Percentiles rank a stretch among this genome's conserved stretches.
phyloP scores from a whole-genome alignment of 2,888 invertebrate genomes.

The Acronicta leporina region DNA sequence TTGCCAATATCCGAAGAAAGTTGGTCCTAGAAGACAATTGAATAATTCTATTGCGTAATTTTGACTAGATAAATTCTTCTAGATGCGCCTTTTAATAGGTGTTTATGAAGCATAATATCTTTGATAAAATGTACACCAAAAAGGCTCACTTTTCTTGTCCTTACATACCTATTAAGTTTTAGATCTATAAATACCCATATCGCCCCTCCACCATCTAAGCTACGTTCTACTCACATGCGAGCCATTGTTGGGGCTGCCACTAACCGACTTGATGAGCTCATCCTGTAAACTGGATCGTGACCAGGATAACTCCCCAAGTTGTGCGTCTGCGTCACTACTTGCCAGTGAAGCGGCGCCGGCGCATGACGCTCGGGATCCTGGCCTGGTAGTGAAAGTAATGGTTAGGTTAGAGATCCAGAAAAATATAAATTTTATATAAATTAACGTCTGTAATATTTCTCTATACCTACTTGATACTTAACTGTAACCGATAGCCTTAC shows the following conservation, averaged over 20 bases:
- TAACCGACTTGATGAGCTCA: slow-evolving; percentile 91
- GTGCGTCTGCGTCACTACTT: slow-evolving; percentile 85
- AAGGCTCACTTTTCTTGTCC: slow-evolving; percentile 1
- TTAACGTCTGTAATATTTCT: not conserved
- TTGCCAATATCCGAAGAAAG: slow-evolving; percentile 12
- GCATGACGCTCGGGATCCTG: slow-evolving; percentile 89
- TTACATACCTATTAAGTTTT: slow-evolving; percentile 1
- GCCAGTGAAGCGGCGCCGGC: slow-evolving; percentile 89
- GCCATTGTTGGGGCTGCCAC: slow-evolving; percentile 82
- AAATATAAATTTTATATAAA: slow-evolving; percentile 3
- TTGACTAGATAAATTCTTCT: slow-evolving; percentile 2
- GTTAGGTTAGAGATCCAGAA: no score
- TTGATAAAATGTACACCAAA: not conserved
- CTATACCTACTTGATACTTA: not conserved
- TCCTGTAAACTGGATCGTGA: slow-evolving; percentile 91
- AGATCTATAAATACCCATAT: not conserved
- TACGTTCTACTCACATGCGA: slow-evolving; percentile 81
- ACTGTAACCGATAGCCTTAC: slow-evolving; percentile 13
- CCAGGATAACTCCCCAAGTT: slow-evolving; percentile 89
- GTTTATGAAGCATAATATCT: not conserved
- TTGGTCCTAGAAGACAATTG: not conserved
- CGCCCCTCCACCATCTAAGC: slow-evolving; percentile 36
- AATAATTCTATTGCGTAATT: slow-evolving; percentile 14
- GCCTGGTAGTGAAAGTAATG: slow-evolving; percentile 63
- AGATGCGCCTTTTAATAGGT: not conserved